Conservation (phyloP, 2,113 vertebrate genomes). For the Microcebus murinus region DNA sequence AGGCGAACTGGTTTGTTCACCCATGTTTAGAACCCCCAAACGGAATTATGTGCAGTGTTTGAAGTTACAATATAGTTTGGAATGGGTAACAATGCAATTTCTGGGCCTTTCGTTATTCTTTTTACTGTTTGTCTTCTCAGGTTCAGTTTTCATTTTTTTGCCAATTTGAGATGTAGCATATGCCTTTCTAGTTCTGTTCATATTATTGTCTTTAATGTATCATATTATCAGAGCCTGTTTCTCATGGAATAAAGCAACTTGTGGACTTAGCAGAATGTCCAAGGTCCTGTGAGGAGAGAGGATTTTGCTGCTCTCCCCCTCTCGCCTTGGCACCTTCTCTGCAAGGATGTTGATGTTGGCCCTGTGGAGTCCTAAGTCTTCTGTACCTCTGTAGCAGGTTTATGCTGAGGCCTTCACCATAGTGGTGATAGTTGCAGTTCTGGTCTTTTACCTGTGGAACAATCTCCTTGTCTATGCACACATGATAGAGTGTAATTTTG, state of each 20-base stretch:
- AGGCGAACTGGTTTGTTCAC: slow-evolving; percentile 78
- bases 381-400: fast-evolving
- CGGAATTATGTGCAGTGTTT: not conserved
- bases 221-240: not conserved
- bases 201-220: not conserved
- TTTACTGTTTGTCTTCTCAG: not conserved
- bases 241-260: not conserved
- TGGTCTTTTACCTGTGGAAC: not conserved
- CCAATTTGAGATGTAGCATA: not conserved
- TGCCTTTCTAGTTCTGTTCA: not conserved
- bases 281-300: not conserved
- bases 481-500: not conserved
- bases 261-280: not conserved
- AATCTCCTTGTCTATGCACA: not conserved
- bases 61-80: not conserved
- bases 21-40: slow-evolving; percentile 38
- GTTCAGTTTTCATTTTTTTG: slow-evolving; percentile 38
- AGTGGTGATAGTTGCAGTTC: not conserved
- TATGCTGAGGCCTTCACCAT: fast-evolving
- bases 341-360: not conserved
- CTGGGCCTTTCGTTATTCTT: not conserved
- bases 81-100: not conserved
- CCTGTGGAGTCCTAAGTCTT: not conserved
- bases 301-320: not conserved
- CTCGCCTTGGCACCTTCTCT: not conserved